These are phyloP conservation scores for Drosophila serrata DNA, from an alignment of 1,140 invertebrate species.

Conservation along the genomic window DNA sequence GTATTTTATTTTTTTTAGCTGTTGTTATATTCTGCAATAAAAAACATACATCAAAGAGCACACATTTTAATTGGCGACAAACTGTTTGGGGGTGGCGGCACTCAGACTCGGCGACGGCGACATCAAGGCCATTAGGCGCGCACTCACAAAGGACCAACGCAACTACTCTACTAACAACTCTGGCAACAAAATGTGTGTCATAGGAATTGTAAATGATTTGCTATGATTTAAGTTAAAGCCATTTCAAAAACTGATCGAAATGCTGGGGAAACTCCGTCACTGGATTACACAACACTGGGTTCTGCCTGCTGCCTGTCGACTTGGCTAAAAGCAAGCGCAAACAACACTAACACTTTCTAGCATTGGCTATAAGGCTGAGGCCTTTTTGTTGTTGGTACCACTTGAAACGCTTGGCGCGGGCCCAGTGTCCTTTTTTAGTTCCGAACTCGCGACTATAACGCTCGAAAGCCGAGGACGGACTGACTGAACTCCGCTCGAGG, in stretches of 20 bases:
- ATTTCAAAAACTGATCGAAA: background rate
- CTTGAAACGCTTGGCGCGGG: conserved; percentile 19
- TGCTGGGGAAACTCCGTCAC: conserved; percentile 1
- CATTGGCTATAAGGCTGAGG: conserved; percentile 27
- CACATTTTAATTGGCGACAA: conserved; percentile 43
- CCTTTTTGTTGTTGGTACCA: conserved; percentile 43
- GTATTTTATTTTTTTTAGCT: background rate
- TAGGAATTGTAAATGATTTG: background rate
- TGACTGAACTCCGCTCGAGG: conserved; percentile 42
- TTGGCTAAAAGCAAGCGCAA: conserved; percentile 33
- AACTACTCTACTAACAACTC: conserved; percentile 44
- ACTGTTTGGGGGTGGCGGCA: conserved; percentile 36
- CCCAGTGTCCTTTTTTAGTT: conserved; percentile 26
- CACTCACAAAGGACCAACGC: conserved; percentile 26
- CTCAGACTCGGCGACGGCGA: conserved; percentile 67
- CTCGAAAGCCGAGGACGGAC: conserved; percentile 80
- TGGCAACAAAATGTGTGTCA: conserved; percentile 40
- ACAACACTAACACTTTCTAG: conserved; percentile 49
- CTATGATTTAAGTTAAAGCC: background rate
- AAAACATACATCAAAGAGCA: conserved; percentile 34
- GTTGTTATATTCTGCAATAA: conserved; percentile 15
- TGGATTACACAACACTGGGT: conserved; percentile 43
- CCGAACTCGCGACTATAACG: conserved; percentile 64
- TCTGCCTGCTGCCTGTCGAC: background rate
- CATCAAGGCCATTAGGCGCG: conserved; percentile 66